phyloP scores from a whole-genome alignment of 2,888 invertebrate genomes.

The Catocala fraxini region DNA sequence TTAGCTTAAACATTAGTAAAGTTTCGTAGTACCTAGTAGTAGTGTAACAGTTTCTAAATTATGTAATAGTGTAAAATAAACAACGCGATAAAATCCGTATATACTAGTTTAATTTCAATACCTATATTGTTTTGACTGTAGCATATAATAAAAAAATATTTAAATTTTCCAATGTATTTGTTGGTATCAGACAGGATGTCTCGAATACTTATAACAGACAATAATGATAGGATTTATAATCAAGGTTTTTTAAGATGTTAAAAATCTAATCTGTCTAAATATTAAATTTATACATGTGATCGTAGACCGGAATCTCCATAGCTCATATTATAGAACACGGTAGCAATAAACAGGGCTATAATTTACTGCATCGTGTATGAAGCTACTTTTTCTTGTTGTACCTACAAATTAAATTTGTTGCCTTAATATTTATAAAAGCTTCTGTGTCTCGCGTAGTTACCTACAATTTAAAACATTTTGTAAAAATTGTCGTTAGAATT shows the following conservation, averaged over 20 bases:
- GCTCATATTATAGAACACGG: background rate
- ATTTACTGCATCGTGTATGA: background rate
- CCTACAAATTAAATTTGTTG: constrained; percentile 8
- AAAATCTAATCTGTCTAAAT: background rate
- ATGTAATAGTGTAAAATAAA: too few species aligned
- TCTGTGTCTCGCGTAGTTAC: constrained; percentile 16
- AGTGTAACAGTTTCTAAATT: too few species aligned
- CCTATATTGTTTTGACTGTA: too few species aligned
- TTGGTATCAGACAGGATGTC: background rate
- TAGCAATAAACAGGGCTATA: background rate
- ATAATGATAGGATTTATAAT: background rate
- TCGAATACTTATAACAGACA: background rate
- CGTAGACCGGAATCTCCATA: background rate
- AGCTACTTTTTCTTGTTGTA: constrained; percentile 1
- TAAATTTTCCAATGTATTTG: background rate
- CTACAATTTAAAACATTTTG: constrained; percentile 22
- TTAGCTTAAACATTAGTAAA: too few species aligned
- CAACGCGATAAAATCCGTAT: too few species aligned
- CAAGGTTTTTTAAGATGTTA: background rate
- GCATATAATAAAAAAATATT: too few species aligned
- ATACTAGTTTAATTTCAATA: too few species aligned
- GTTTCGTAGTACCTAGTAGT: too few species aligned
- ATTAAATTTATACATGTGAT: background rate
- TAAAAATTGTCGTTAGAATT: constrained; percentile 25
- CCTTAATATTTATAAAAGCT: constrained; percentile 25